phyloP scores from a whole-genome alignment of 2,113 vertebrate species.

The Andinoacara biseriatus region DNA sequence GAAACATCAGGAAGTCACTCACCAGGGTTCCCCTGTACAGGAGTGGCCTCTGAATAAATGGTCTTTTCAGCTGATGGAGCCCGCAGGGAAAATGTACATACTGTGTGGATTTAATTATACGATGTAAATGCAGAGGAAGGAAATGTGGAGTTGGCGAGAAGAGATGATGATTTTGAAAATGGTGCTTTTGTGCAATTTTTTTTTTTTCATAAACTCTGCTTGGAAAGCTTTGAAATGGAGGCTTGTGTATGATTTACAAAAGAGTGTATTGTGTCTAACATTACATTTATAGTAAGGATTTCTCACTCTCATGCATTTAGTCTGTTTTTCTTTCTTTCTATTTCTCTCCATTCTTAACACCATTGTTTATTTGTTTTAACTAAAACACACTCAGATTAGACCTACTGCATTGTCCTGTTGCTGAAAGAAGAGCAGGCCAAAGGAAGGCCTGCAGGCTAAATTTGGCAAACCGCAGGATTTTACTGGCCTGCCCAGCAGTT shows the following conservation, averaged over 20 bases:
- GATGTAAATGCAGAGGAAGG: slow-evolving; percentile 57
- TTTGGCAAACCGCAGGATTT: slow-evolving; percentile 63
- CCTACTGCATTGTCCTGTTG: slow-evolving; percentile 18
- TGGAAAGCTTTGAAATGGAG: not conserved
- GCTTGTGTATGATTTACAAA: slow-evolving; percentile 5
- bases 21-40: slow-evolving; percentile 14
- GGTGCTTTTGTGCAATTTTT: slow-evolving; percentile 38
- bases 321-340: not conserved
- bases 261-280: slow-evolving; percentile 13
- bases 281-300: not conserved
- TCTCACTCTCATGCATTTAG: not conserved
- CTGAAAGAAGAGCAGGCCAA: slow-evolving; percentile 9
- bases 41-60: slow-evolving; percentile 40
- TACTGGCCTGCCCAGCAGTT: slow-evolving; percentile 32
- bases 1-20: slow-evolving; percentile 39
- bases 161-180: slow-evolving; percentile 40
- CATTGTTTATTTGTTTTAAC: slow-evolving; percentile 26
- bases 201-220: not conserved
- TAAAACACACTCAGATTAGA: not conserved
- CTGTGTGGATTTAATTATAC: slow-evolving; percentile 43
- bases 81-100: slow-evolving; percentile 28
- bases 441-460: slow-evolving; percentile 47
- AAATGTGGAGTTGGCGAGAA: slow-evolving; percentile 34
- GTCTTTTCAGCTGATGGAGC: slow-evolving; percentile 26
- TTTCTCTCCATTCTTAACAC: not conserved